Evolutionary conservation across 2,797 vertebrate species (phyloP).

Genomic region (Triplophysa bombifrons): DNA sequence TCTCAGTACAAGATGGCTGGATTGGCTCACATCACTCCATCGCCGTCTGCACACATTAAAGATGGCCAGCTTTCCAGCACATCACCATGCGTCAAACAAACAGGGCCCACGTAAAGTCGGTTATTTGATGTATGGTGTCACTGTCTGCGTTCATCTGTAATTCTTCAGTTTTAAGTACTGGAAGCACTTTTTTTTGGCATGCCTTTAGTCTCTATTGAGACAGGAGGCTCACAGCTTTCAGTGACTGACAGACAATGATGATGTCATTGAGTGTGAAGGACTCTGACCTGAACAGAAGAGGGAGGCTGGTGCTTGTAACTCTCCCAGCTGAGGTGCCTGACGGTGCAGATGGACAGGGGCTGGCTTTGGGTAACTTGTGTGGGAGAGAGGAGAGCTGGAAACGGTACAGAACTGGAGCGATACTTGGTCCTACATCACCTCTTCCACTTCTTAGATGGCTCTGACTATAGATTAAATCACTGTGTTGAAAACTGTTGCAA

Average conservation of each 20-base stretch:
- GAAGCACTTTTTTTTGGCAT: constrained; percentile 51
- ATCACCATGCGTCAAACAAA: constrained; percentile 54
- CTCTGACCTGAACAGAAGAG: constrained; percentile 74
- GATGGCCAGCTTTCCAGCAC: constrained; percentile 62
- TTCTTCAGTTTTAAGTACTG: constrained; percentile 32
- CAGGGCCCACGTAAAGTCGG: constrained; percentile 46
- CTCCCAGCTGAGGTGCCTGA: constrained; percentile 70
- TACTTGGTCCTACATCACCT: constrained; percentile 59
- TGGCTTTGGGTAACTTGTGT: constrained; percentile 59
- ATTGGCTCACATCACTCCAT: constrained; percentile 70
- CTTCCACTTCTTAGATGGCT: constrained; percentile 57
- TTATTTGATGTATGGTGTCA: constrained; percentile 30
- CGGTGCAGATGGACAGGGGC: constrained; percentile 67
- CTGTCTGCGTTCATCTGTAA: constrained; percentile 33
- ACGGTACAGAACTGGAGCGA: constrained; percentile 58
- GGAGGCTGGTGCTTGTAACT: constrained; percentile 61
- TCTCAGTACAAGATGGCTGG: constrained; percentile 76
- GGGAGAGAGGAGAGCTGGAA: constrained; percentile 58
- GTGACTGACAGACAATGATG: constrained; percentile 63
- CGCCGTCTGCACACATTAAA: constrained; percentile 75
- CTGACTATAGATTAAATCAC: constrained; percentile 59
- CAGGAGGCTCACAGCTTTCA: constrained; percentile 56
- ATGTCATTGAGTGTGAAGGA: constrained; percentile 62
- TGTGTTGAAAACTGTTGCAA: constrained; percentile 18
- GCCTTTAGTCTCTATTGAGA: constrained; percentile 48